Evolutionary conservation across 2,113 vertebrate species (phyloP).

Genomic region (Capreolus pygargus): DNA sequence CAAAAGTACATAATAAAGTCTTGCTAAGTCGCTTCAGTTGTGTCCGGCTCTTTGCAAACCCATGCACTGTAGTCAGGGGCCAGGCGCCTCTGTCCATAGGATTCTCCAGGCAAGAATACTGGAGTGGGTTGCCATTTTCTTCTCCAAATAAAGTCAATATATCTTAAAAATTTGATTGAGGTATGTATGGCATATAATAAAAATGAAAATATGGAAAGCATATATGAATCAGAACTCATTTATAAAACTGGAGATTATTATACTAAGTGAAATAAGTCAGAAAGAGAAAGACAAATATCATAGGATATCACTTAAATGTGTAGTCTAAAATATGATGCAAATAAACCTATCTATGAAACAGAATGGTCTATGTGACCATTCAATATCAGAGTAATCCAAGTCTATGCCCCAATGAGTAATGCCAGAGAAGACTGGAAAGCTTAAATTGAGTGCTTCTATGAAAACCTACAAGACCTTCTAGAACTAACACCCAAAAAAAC

Average conservation of each 20-base stretch:
- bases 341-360: background rate
- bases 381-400: background rate
- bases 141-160: background rate
- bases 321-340: background rate
- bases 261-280: background rate
- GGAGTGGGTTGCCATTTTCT: background rate
- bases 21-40: rapidly evolving
- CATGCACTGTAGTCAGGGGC: background rate
- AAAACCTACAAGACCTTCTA: background rate
- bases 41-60: background rate
- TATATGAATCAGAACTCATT: background rate
- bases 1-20: background rate
- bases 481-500: background rate
- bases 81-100: background rate
- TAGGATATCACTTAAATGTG: background rate
- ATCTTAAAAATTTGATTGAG: background rate
- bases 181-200: background rate
- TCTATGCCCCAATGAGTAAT: background rate
- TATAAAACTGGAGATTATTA: background rate
- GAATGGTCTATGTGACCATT: background rate
- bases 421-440: background rate
- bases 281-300: background rate
- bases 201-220: background rate
- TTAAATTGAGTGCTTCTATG: background rate
- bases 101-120: background rate